phyloP scores from a whole-genome alignment of 2,888 invertebrate species.

The Rotaria sp. region DNA sequence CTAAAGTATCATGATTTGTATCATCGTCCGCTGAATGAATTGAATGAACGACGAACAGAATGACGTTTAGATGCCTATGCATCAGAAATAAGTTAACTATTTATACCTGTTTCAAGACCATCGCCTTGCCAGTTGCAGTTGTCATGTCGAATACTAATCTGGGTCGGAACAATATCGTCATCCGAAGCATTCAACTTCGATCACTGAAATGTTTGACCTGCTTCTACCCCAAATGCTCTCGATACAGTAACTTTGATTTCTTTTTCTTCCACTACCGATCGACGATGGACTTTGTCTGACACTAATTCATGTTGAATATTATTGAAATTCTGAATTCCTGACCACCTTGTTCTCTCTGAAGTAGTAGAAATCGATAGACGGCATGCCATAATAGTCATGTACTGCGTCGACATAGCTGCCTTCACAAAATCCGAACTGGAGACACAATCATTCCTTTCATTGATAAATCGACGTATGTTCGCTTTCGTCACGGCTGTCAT shows the following conservation, averaged over 20 bases:
- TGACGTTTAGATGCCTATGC: background rate
- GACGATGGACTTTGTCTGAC: background rate
- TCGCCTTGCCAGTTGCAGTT: background rate
- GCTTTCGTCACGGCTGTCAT: background rate
- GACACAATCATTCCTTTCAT: background rate
- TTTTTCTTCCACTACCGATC: background rate
- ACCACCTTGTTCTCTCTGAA: background rate
- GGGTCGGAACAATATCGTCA: background rate
- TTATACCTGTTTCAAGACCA: background rate
- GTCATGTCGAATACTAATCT: background rate
- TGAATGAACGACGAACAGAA: background rate
- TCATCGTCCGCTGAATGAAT: background rate
- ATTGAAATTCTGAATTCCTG: background rate
- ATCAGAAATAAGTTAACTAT: background rate
- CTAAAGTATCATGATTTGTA: background rate
- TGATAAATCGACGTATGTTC: background rate
- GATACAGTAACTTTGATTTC: background rate
- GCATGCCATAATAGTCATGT: background rate
- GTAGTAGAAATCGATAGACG: background rate
- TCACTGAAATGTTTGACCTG: background rate
- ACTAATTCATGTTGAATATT: background rate
- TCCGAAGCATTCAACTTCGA: background rate
- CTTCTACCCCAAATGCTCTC: background rate
- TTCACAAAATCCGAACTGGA: background rate
- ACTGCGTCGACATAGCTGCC: background rate